These are phyloP conservation scores for Gastrophysa polygoni DNA, from an alignment of 2,888 invertebrate genomes.

Conservation along the genomic window DNA sequence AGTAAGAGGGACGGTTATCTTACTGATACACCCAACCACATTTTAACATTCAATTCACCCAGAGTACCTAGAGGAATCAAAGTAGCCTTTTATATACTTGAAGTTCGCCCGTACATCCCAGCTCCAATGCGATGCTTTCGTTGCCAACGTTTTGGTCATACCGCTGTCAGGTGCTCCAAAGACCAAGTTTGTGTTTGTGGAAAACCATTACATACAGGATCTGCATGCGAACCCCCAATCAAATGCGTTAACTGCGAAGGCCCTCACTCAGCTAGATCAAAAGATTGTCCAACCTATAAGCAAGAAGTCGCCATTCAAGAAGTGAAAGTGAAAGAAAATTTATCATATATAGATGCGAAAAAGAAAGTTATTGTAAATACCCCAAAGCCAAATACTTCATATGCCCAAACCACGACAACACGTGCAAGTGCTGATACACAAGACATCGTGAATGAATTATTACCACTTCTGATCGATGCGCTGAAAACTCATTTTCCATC, in stretches of 20 bases:
- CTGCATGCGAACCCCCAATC: not conserved
- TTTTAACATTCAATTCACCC: too few species aligned
- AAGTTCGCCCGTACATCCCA: not conserved
- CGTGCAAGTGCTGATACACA: not conserved
- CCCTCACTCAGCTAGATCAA: slow-evolving; percentile 15
- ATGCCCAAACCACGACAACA: not conserved
- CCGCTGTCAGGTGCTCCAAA: slow-evolving; percentile 14
- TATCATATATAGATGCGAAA: not conserved
- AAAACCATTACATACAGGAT: slow-evolving; percentile 1
- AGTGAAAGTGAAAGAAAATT: slow-evolving; percentile 14
- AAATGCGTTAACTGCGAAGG: slow-evolving; percentile 12
- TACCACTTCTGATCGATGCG: not conserved
- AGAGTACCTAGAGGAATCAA: too few species aligned
- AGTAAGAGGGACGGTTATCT: too few species aligned
- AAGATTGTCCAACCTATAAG: not conserved
- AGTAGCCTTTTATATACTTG: too few species aligned
- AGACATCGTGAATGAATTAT: not conserved
- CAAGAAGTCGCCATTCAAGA: not conserved
- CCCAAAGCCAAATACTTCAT: not conserved
- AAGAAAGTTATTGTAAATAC: slow-evolving; percentile 5
- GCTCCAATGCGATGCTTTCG: not conserved
- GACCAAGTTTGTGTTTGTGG: slow-evolving; percentile 5
- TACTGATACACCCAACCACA: too few species aligned
- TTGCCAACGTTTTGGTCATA: not conserved
- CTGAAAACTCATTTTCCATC: not conserved